Evolutionary conservation across 2,797 vertebrate genomes (phyloP).

Genomic region (Syndactyla subalaris): DNA sequence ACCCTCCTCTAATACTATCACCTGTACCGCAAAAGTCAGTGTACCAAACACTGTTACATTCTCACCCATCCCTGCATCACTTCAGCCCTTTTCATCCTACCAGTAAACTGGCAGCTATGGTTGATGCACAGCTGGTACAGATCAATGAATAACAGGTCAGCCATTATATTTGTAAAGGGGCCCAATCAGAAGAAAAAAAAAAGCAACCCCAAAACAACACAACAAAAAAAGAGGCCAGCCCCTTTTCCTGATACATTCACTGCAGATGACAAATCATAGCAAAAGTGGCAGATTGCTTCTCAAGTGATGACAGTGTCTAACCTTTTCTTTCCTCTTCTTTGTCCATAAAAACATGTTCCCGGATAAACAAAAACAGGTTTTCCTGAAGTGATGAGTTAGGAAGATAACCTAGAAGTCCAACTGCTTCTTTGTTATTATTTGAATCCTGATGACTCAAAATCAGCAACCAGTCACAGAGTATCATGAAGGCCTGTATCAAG

Average conservation of each 20-base stretch:
- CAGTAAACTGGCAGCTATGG: background rate
- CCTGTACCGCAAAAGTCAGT: background rate
- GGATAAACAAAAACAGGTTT: conserved; percentile 83
- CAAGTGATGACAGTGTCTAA: conserved; percentile 1
- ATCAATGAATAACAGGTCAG: background rate
- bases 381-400: conserved; percentile 85
- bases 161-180: background rate
- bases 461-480: conserved; percentile 87
- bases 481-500: conserved; percentile 83
- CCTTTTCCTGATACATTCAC: background rate
- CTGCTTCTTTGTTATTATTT: conserved; percentile 72
- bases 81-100: background rate
- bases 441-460: conserved; percentile 85
- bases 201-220: background rate
- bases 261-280: background rate
- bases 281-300: background rate
- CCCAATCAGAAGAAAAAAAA: background rate
- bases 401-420: conserved; percentile 76
- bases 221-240: background rate
- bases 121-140: background rate
- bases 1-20: background rate
- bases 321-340: conserved; percentile 76
- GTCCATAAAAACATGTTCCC: conserved; percentile 79
- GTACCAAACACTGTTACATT: background rate
- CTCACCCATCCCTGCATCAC: background rate